phyloP scores from a whole-genome alignment of 64 coral and sea anemone genomes.

The Montipora sp. region DNA sequence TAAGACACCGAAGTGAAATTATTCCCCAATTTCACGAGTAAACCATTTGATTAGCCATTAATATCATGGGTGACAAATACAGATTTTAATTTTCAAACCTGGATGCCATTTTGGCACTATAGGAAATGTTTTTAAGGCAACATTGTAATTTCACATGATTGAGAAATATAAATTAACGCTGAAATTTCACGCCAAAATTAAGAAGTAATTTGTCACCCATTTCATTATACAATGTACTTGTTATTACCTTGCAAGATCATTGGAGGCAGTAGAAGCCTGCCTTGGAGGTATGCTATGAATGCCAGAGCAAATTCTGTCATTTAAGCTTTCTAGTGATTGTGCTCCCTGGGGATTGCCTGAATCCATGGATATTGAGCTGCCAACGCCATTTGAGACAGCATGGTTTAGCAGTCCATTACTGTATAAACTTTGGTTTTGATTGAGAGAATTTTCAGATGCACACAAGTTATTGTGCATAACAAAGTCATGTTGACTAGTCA shows the following conservation, averaged over 20 bases:
- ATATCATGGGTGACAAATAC: no score
- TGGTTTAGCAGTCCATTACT: background rate
- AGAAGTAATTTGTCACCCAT: no score
- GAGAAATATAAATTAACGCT: no score
- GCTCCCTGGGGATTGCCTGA: constrained; percentile 65
- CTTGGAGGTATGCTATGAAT: background rate
- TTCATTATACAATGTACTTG: no score
- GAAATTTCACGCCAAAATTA: no score
- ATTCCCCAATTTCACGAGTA: no score
- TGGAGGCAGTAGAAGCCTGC: background rate
- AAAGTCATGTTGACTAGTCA: background rate
- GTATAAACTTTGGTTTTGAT: constrained; percentile 19
- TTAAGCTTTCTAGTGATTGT: constrained; percentile 58
- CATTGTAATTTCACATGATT: no score
- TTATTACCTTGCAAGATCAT: background rate
- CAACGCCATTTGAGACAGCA: background rate
- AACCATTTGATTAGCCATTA: no score
- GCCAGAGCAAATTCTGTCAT: constrained; percentile 39
- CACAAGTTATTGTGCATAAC: constrained; percentile 12
- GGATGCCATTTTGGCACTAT: no score
- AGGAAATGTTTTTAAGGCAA: no score
- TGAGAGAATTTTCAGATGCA: constrained; percentile 26
- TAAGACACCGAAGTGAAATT: no score
- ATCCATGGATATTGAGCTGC: constrained; percentile 67
- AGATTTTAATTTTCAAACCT: no score